Conservation (phyloP, 2,113 vertebrate genomes). For the Melozone crissalis region DNA sequence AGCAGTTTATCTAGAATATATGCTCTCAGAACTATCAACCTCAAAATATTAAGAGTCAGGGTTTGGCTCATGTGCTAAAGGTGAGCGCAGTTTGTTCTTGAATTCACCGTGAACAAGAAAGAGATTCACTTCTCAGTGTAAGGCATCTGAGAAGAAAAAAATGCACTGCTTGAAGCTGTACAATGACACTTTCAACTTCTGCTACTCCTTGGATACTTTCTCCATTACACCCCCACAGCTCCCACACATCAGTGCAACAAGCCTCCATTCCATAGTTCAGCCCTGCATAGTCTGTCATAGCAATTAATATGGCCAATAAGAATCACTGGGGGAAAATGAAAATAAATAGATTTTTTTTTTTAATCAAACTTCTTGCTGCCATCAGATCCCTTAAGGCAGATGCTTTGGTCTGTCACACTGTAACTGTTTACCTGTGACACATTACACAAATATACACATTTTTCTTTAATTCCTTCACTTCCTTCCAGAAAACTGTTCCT, state of each 20-base stretch:
- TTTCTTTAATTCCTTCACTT: not conserved
- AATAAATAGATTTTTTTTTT: too few relatives aligned
- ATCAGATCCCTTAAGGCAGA: not conserved
- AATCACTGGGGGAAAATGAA: not conserved
- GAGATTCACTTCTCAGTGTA: not conserved
- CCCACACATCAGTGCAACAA: not conserved
- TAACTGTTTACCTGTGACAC: not conserved
- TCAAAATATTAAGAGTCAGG: not conserved
- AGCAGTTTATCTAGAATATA: not conserved
- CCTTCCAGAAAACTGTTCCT: not conserved
- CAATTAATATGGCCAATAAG: not conserved
- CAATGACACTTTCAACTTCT: not conserved
- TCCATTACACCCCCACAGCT: not conserved
- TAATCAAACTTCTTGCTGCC: not conserved
- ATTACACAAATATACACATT: not conserved
- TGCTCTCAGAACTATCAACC: not conserved
- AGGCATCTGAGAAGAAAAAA: not conserved
- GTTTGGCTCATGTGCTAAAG: not conserved
- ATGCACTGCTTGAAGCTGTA: not conserved
- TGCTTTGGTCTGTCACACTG: not conserved
- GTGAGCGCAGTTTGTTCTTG: not conserved
- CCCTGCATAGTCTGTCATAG: not conserved
- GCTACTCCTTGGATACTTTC: not conserved
- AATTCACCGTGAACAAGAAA: not conserved
- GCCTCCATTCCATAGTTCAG: not conserved